Base-by-base conservation (phyloP, 2,888 invertebrate species). In the Brachyptera risi region DNA sequence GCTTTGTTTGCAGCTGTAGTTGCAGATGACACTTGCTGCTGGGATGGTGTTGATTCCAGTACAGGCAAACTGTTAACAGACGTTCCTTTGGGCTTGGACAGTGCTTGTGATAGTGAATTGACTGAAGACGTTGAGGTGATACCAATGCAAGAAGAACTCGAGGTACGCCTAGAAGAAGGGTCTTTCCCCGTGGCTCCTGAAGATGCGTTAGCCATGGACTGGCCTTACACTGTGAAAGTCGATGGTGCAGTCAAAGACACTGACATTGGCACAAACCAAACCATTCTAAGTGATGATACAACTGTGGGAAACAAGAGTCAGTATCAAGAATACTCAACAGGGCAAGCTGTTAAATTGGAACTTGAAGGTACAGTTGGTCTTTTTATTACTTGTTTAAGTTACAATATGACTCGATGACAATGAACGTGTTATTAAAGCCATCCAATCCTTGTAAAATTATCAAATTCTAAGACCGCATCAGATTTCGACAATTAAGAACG, bases 101-200 rank as follows among this genome's bases (percentile, higher is more conserved):
- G 72, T 73, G 72, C 70, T 68, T 49, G 66, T 68, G 13, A 68
- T 72, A 3, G 75, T 75, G 54, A 65, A 73, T 74, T 65, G 74
- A 75, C 4, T 74, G 58, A 60, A n/a, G 62, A 65, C 15, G 65
- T 65, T n/a, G 59, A 63, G 37, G 72, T 73, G 5, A 79, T 80
- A 58, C 79, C 80, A 1, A 79, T 80, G 76, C 80, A 82, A 71
- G 83, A 83, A 71, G 83, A 83, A 68, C 71, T 83, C 56, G 83
- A 83, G 69, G 82, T 83, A 19, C 74, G 79, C 58, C 67, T 80
- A 58, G 77, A 80, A 69, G 76, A 79, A 66, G 78, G 78, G 17
- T 76, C 74, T 2, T 77, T 78, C 68, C 78, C 78, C 1, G 61
- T 64, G 2, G 62, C 62, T 9, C 58, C 62, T 4, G 73, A 76